Percentiles rank a stretch among this genome's conserved stretches.
Evolutionary conservation across 2,797 vertebrate genomes (phyloP).

Genomic region (Acipenser ruthenus): DNA sequence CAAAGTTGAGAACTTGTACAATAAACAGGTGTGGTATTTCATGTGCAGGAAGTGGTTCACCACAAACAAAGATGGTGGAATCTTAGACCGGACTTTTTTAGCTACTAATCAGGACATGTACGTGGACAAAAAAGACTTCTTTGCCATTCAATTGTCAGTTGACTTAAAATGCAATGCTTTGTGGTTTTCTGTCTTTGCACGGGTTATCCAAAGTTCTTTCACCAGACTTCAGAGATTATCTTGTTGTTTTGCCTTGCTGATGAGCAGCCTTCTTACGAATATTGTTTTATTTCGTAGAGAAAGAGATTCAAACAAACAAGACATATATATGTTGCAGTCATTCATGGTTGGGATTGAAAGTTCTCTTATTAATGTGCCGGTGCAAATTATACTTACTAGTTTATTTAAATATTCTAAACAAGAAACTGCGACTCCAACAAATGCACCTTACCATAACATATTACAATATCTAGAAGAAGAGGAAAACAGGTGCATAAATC

Average conservation of each 20-base stretch:
- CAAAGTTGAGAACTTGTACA: slow-evolving; percentile 45
- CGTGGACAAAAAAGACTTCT: slow-evolving; percentile 35
- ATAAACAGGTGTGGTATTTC: slow-evolving; percentile 44
- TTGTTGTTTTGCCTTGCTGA: slow-evolving; percentile 39
- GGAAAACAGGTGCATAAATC: background rate
- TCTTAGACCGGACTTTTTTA: slow-evolving; percentile 32
- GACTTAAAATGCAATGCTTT: slow-evolving; percentile 30
- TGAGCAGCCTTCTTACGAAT: slow-evolving; percentile 40
- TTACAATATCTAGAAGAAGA: background rate
- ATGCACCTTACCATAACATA: background rate
- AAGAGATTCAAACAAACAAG: rapidly evolving
- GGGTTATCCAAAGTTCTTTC: background rate
- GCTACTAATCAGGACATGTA: slow-evolving; percentile 8
- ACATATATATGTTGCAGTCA: slow-evolving; percentile 11
- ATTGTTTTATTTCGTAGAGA: slow-evolving; percentile 48
- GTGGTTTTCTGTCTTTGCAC: slow-evolving; percentile 50
- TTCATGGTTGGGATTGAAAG: slow-evolving; percentile 46
- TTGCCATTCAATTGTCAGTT: slow-evolving; percentile 34
- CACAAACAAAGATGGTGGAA: slow-evolving; percentile 6
- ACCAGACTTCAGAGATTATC: slow-evolving; percentile 49
- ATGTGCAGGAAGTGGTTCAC: slow-evolving; percentile 52
- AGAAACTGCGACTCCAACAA: slow-evolving; percentile 6
- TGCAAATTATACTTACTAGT: slow-evolving; percentile 35
- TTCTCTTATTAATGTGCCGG: slow-evolving; percentile 37
- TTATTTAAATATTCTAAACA: slow-evolving; percentile 44